A percentile compares a stretch with the other conserved stretches of the same genome.
Evolutionary conservation across 2,113 vertebrate species (phyloP).

Genomic region (Cranoglanis bouderius): DNA sequence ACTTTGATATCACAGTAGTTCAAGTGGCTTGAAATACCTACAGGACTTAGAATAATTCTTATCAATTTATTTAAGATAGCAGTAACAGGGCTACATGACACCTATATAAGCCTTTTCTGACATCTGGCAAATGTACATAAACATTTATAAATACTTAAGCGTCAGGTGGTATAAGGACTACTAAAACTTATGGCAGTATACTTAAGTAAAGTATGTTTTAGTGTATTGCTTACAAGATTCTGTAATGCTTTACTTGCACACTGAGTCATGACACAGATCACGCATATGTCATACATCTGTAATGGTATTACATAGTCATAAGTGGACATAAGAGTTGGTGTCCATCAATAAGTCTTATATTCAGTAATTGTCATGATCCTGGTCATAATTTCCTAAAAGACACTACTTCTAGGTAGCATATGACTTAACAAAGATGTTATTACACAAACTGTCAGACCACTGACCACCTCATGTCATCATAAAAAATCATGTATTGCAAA

Average conservation of each 20-base stretch:
- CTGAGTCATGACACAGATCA: neutral
- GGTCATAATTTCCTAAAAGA: no score
- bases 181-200: neutral
- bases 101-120: neutral
- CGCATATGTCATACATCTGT: neutral
- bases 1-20: neutral
- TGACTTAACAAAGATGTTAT: neutral
- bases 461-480: neutral
- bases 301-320: neutral
- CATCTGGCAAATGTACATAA: neutral
- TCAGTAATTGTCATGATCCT: no score
- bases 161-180: neutral
- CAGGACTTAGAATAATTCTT: no score
- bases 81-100: neutral
- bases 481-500: neutral
- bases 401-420: neutral
- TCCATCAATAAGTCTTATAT: no score
- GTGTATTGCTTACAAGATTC: neutral
- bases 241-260: neutral
- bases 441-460: neutral
- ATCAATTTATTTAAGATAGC: neutral
- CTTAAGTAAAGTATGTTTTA: neutral
- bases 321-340: neutral
- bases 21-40: no score
- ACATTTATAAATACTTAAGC: no score